phyloP scores from a whole-genome alignment of 2,113 vertebrate species.

The Daphoenositta chrysoptera region DNA sequence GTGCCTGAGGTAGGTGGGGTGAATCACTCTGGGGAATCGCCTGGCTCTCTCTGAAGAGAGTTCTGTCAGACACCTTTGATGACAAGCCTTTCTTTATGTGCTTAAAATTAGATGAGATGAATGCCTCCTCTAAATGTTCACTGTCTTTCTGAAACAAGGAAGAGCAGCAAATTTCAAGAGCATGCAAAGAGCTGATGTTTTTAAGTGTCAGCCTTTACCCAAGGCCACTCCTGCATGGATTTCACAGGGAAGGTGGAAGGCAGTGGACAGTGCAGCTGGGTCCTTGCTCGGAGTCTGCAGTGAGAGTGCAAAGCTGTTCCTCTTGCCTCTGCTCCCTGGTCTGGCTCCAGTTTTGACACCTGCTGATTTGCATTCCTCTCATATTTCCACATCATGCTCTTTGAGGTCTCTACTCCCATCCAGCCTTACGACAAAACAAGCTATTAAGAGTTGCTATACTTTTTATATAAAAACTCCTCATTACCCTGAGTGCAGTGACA shows the following conservation, averaged over 20 bases:
- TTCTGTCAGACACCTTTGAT: neutral
- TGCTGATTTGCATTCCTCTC: neutral
- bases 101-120: neutral
- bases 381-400: neutral
- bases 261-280: rapidly evolving
- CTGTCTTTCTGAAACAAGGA: neutral
- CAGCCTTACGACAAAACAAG: neutral
- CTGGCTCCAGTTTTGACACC: neutral
- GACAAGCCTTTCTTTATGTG: neutral
- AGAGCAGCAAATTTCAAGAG: neutral
- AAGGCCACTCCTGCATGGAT: neutral
- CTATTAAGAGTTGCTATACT: neutral
- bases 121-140: neutral
- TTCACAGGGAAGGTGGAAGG: neutral
- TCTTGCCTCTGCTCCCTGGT: rapidly evolving
- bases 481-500: neutral
- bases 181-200: neutral
- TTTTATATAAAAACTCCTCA: rapidly evolving
- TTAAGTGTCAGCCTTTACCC: neutral
- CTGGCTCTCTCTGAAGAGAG: neutral
- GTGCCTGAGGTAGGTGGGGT: neutral
- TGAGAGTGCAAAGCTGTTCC: neutral
- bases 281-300: neutral
- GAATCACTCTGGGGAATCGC: conserved; percentile 21
- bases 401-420: neutral